Percentiles rank a stretch among this genome's conserved stretches.
These are phyloP conservation scores for Orthosia cruda DNA, from an alignment of 2,888 invertebrate species.

Conservation along the genomic window DNA sequence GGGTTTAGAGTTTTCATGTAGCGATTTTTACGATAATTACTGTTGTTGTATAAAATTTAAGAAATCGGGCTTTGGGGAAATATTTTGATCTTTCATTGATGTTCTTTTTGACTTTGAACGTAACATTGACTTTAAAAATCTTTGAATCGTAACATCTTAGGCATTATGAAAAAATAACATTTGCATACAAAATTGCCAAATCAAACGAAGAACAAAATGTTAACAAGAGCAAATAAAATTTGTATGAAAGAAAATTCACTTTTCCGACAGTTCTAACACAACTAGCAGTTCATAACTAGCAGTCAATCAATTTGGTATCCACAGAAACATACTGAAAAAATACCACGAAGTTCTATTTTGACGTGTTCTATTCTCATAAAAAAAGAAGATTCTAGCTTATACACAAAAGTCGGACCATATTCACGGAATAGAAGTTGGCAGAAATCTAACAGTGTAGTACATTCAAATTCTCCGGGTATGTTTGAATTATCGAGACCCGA, in stretches of 20 bases:
- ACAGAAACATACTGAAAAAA: not conserved
- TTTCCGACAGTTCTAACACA: constrained; percentile 18
- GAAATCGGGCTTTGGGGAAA: not conserved
- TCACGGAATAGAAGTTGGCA: not conserved
- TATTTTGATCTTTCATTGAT: not conserved
- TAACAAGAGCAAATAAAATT: constrained; percentile 8
- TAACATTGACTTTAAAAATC: constrained; percentile 14
- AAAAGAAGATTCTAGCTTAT: constrained; percentile 2
- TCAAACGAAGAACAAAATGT: not conserved
- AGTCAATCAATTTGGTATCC: constrained; percentile 28
- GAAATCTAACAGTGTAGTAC: not conserved
- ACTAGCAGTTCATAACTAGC: constrained; percentile 30
- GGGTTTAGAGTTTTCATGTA: not conserved
- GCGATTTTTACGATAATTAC: constrained; percentile 5
- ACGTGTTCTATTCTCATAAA: constrained; percentile 11
- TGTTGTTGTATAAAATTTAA: not conserved
- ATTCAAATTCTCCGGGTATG: not conserved
- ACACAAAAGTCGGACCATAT: not conserved
- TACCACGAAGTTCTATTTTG: constrained; percentile 25
- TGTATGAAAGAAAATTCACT: constrained; percentile 3
- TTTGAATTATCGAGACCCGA: not conserved
- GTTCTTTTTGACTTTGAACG: constrained; percentile 13
- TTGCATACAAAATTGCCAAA: not conserved
- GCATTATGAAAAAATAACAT: constrained; percentile 2
- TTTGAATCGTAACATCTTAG: no score